Base-by-base conservation (phyloP, 2,888 invertebrate species). In the Escarpia spicata region DNA sequence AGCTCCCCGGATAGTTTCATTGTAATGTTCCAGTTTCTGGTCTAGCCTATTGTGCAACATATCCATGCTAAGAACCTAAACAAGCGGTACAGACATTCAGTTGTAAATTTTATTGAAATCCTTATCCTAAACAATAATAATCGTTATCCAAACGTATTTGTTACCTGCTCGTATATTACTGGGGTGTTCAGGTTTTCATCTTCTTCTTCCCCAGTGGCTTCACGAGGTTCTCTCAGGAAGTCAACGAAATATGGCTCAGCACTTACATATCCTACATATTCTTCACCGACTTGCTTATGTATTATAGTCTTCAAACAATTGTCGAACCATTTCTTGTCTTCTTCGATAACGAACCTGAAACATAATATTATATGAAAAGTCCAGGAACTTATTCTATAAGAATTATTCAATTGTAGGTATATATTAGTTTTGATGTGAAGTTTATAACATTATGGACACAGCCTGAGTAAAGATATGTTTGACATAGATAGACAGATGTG, bases 11-110 rank as follows among this genome's bases (percentile, higher is more conserved):
- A 98, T 97, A n/a, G 94, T 94, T 91, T 96, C 96, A 94, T 98
- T 98, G 95, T 98, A 98, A 94, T 98, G 98, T 1, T 98, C 97
- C 97, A 98, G 98, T 95, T 97, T 98, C 98, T 98, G 98, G 94
- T 98, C 98, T 93, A 99, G 97, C 93, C 99, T 97, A 95, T 99
- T 99, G 94, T 97, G 96, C 3, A 98, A 97, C 91, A 97, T 97
- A 0, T 98, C 97, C 96, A 97, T 97, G 94, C 97, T 97, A 8
- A 93, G 93, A 10, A 93, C 60, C 93, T 93, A 89, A 92, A 15
- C n/a, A 92, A 31, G 89, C 26, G 3, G 15, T n/a, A 6, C 10
- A 91, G 10, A 43, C n/a, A 43, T 43, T 43, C 31, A 6, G 15
- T 91, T 31, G 91, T 91, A 91, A 15, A 15, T 91, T n/a, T n/a